Evolutionary conservation across 2,113 vertebrate genomes (phyloP).

Genomic region (Solea solea): DNA sequence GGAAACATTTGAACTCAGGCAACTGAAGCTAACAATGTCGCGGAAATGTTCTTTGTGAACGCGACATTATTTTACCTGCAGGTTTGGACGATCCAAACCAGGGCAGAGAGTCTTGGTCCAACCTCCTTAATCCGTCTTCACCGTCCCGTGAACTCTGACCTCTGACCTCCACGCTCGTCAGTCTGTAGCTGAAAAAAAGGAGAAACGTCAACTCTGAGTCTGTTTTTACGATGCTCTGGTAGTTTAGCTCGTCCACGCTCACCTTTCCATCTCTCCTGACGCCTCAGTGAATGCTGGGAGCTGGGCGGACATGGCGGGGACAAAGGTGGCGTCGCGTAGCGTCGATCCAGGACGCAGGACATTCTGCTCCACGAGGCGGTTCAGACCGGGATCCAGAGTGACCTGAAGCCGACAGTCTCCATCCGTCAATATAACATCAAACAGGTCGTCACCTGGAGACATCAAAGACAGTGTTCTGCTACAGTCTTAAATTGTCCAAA

Average conservation of each 20-base stretch:
- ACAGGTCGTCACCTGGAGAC: constrained; percentile 68
- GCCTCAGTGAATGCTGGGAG: constrained; percentile 14
- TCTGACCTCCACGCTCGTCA: constrained; percentile 43
- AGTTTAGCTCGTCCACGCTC: neutral
- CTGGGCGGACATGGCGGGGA: constrained; percentile 38
- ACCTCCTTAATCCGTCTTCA: rapidly evolving
- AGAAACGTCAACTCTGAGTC: neutral
- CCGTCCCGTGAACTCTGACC: neutral
- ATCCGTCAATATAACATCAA: constrained; percentile 77
- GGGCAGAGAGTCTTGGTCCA: constrained; percentile 39
- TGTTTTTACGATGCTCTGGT: too few relatives aligned
- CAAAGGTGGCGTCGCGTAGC: constrained; percentile 60
- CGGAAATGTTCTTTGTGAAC: too few relatives aligned
- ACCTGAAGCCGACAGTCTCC: constrained; percentile 73
- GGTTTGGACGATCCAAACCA: constrained; percentile 54
- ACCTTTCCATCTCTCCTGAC: neutral
- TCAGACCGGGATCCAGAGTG: constrained; percentile 76
- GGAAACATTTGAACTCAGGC: too few relatives aligned
- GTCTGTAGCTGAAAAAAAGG: constrained; percentile 43
- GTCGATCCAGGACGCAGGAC: constrained; percentile 57
- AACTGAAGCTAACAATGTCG: too few relatives aligned
- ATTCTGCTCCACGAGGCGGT: constrained; percentile 68
- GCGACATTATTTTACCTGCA: constrained; percentile 30
- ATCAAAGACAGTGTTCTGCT: neutral
- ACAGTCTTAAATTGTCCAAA: too few relatives aligned